phyloP scores from a whole-genome alignment of 2,888 invertebrate genomes.

The Mactromeris polynyma region DNA sequence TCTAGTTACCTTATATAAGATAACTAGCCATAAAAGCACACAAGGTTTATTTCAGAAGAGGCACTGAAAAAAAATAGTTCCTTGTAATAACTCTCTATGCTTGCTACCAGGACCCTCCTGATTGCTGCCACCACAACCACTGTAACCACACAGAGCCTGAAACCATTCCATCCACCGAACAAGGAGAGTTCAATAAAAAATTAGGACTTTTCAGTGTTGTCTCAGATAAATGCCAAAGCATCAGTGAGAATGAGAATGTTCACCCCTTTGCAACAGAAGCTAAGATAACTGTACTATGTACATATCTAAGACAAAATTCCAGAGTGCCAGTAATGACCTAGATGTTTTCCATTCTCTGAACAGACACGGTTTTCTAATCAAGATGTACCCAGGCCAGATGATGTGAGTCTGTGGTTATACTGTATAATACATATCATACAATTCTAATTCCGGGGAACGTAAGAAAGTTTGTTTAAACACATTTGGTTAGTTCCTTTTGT shows the following conservation, averaged over 20 bases:
- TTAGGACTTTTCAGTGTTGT: neutral
- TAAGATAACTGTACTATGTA: neutral
- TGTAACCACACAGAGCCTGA: too few species aligned
- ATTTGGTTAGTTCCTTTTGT: too few species aligned
- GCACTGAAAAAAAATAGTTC: too few species aligned
- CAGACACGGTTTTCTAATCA: neutral
- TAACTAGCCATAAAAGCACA: too few species aligned
- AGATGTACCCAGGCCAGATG: neutral
- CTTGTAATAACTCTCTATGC: too few species aligned
- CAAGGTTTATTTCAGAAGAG: too few species aligned
- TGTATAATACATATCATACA: too few species aligned
- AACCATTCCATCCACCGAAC: neutral
- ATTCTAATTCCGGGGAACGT: too few species aligned
- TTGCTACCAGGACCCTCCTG: too few species aligned
- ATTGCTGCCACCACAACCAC: too few species aligned
- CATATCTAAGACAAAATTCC: conserved; percentile 16
- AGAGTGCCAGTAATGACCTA: conserved; percentile 3
- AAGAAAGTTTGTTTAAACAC: too few species aligned
- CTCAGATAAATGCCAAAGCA: neutral
- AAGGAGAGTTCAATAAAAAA: neutral
- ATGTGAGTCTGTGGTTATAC: neutral
- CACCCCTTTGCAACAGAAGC: neutral
- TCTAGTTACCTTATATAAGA: too few species aligned
- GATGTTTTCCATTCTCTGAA: neutral
- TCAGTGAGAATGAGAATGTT: neutral